Evolutionary conservation across 2,888 invertebrate species (phyloP), one percentile per base, ranked within the genome.

Genomic region (Panorpa germanica): DNA sequence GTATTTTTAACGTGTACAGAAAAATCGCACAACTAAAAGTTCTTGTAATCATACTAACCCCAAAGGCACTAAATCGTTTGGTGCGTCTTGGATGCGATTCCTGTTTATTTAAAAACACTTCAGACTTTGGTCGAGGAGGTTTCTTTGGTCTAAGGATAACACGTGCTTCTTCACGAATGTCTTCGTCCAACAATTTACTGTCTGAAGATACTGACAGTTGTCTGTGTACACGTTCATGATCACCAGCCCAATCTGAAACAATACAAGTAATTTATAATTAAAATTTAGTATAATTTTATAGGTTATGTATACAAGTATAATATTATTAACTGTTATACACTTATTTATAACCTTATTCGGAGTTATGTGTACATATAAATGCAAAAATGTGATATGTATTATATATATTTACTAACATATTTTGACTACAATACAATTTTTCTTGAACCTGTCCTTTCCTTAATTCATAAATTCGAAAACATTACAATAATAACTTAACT

Each of bases 1-100:
- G n/a, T n/a, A n/a, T n/a, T n/a, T n/a, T n/a, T n/a, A n/a, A n/a
- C n/a, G n/a, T n/a, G n/a, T n/a, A n/a, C n/a, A n/a, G n/a, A n/a
- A n/a, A n/a, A n/a, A n/a, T n/a, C n/a, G n/a, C n/a, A n/a, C n/a
- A n/a, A 14, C 20, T 27, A 9, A 8, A 6, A 20, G 7, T 27
- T 17, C 9, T 8, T 22, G n/a, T n/a, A n/a, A n/a, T n/a, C n/a
- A n/a, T 32, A 65, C 77, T 70, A 55, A 91, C 91, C 68, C 90
- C 90, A 66, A 91, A 93, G 56, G 91, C 91, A 53, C 90, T 90
- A 63, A 83, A 88, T 56, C 91, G 70, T 65, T 91, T 91, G 49
- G 80, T 77, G 54, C 82, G 68, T 57, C 85, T 72, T 42, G 70
- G 66, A 55, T 71, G 70, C 48, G 64, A 62, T 49, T 69, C 69